Conservation (phyloP, 64 coral and sea anemone genomes). For the Actinia tenebrosa region DNA sequence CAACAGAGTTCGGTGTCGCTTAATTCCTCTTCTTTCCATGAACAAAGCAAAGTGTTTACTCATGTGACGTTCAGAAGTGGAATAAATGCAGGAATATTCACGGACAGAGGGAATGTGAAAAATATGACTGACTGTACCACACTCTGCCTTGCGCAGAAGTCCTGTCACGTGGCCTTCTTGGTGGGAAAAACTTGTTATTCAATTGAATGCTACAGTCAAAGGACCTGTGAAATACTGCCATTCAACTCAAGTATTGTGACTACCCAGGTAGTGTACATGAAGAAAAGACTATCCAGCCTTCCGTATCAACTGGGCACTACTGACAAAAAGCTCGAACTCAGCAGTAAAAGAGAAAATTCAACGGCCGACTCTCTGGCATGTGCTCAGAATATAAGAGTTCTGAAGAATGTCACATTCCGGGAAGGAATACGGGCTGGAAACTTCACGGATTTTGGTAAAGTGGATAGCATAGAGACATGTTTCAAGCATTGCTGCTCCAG, state of each 20-base stretch:
- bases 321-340: not conserved
- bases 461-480: conserved; percentile 55
- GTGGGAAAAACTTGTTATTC: conserved; percentile 64
- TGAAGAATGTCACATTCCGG: conserved; percentile 73
- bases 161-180: conserved; percentile 81
- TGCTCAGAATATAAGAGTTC: conserved; percentile 47
- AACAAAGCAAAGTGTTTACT: conserved; percentile 65
- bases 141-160: conserved; percentile 43
- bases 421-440: conserved; percentile 82
- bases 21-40: not conserved
- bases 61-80: conserved; percentile 75
- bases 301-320: conserved; percentile 27
- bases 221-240: conserved; percentile 63
- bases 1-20: not conserved
- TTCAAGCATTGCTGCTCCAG: conserved; percentile 71
- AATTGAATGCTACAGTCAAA: conserved; percentile 84
- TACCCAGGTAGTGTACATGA: conserved; percentile 73
- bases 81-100: conserved; percentile 65
- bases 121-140: conserved; percentile 65
- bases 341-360: not conserved
- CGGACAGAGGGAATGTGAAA: conserved; percentile 49
- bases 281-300: conserved; percentile 53
- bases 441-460: conserved; percentile 81
- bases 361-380: conserved; percentile 31
- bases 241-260: conserved; percentile 49